Evolutionary conservation across 2,797 vertebrate genomes (phyloP).

Genomic region (Melanotaenia pygmaea): DNA sequence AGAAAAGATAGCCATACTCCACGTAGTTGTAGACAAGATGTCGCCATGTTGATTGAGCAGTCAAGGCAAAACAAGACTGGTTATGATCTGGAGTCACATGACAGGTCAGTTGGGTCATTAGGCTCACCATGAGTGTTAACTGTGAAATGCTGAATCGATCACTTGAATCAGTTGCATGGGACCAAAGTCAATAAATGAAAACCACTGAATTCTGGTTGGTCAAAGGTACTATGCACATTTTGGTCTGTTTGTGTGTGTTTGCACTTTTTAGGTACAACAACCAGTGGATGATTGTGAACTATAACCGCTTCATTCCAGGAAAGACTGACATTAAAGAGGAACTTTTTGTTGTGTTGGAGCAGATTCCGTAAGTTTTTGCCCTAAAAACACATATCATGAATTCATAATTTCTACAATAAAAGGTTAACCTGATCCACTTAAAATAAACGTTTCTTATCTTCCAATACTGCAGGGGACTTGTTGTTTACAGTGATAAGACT

Average conservation of each 20-base stretch:
- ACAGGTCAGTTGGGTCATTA: constrained; percentile 13
- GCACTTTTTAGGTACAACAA: constrained; percentile 90
- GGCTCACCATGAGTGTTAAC: constrained; percentile 9
- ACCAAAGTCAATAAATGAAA: neutral
- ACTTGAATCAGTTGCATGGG: constrained; percentile 13
- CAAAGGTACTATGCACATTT: constrained; percentile 3
- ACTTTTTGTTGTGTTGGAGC: constrained; percentile 90
- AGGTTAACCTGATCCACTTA: neutral
- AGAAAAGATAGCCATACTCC: neutral
- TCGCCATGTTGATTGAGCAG: neutral
- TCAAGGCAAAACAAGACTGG: neutral
- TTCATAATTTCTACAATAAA: neutral
- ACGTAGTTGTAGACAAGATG: neutral
- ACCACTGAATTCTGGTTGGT: neutral
- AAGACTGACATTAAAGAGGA: constrained; percentile 49
- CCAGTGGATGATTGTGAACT: constrained; percentile 98
- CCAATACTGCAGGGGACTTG: constrained; percentile 82
- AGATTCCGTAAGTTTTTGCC: constrained; percentile 91
- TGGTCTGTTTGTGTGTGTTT: constrained; percentile 11
- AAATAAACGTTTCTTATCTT: constrained; percentile 19
- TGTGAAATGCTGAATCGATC: constrained; percentile 17
- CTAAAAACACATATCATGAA: neutral
- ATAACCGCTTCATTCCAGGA: constrained; percentile 86
- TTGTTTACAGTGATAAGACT: constrained; percentile 85
- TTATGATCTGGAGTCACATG: constrained; percentile 30